Conservation (phyloP, 2,888 invertebrate genomes). For the Psococerastis gibbosa region DNA sequence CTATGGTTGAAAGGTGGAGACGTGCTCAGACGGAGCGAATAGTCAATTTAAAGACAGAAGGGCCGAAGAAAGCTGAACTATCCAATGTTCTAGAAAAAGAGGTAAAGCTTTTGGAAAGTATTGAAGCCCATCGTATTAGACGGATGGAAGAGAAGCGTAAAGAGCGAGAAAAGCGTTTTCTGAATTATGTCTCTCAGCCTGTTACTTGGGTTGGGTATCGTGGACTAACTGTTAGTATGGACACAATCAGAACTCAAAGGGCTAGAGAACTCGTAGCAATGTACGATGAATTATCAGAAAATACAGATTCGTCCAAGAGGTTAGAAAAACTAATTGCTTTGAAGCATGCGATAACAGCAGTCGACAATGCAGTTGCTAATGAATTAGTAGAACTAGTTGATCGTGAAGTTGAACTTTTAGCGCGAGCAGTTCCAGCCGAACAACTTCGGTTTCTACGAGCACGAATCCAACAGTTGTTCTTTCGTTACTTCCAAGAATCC, state of each 20-base stretch:
- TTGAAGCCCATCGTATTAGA: constrained; percentile 42
- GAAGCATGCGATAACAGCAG: constrained; percentile 42
- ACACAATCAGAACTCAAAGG: constrained; percentile 59
- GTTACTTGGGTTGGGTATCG: constrained; percentile 57
- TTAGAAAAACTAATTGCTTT: constrained; percentile 49
- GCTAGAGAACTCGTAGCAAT: constrained; percentile 55
- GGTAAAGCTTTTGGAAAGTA: constrained; percentile 43
- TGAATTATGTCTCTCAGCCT: constrained; percentile 50
- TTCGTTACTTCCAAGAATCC: constrained; percentile 31
- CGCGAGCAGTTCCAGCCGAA: constrained; percentile 36
- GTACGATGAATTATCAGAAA: constrained; percentile 44
- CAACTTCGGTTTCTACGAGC: constrained; percentile 44
- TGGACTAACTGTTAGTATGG: constrained; percentile 51
- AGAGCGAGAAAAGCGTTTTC: constrained; percentile 32
- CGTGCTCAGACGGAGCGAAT: constrained; percentile 41
- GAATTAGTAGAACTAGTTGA: constrained; percentile 44
- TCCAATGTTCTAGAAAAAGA: constrained; percentile 52
- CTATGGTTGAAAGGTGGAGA: constrained; percentile 48
- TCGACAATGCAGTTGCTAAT: constrained; percentile 32
- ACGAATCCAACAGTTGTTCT: constrained; percentile 37
- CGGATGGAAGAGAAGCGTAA: not conserved
- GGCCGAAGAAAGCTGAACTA: constrained; percentile 49
- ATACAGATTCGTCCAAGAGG: constrained; percentile 40
- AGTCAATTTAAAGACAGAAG: constrained; percentile 40
- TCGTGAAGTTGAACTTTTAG: constrained; percentile 48